Base-by-base conservation (phyloP, 2,888 invertebrate species). In the Subacronicta megacephala region DNA sequence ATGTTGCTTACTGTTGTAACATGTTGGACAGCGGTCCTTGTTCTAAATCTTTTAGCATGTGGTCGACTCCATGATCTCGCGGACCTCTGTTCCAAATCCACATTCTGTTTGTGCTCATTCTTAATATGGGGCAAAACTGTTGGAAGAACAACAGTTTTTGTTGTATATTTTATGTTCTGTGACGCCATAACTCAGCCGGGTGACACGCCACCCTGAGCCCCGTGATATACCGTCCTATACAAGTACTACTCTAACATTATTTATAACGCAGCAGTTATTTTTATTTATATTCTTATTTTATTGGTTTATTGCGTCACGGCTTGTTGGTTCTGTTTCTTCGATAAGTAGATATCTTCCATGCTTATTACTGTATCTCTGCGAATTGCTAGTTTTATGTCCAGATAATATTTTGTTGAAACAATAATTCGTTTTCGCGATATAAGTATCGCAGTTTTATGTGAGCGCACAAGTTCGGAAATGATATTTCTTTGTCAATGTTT, bases 41-140 rank as follows among this genome's bases (percentile, higher is more conserved):
- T 9, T 2, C n/a, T 4, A 62, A 64, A 7, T 45, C 9, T 1
- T 43, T 36, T 44, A 62, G 53, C 7, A 3, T 0, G 46, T 62
- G 2, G 68, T 7, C 88, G 64, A 72, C 91, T 92, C 91, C 87
- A 81, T 62, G 15, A 49, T 40, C 67, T 46, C 59, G 61, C 46
- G 43, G 57, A 42, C 49, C 74, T 47, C 70, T 86, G 81, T 88
- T 87, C 90, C 88, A 84, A 90, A 90, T 90, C 89, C 91, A 87
- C 90, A 90, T 92, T 93, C 90, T 92, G 92, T 92, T 92, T 92
- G 90, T 87, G 90, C 91, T 91, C 92, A 90, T 92, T 93, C 92
- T 92, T 93, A 93, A 94, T 94, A 94, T 93, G 94, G 92, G 90
- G 87, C 92, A 93, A 92, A 93, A 93, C 92, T 92, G 93, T 93